A percentile compares a stretch with the other conserved stretches of the same genome.
These are phyloP conservation scores for Calameuta idolon DNA, from an alignment of 2,888 invertebrate genomes.

Conservation along the genomic window DNA sequence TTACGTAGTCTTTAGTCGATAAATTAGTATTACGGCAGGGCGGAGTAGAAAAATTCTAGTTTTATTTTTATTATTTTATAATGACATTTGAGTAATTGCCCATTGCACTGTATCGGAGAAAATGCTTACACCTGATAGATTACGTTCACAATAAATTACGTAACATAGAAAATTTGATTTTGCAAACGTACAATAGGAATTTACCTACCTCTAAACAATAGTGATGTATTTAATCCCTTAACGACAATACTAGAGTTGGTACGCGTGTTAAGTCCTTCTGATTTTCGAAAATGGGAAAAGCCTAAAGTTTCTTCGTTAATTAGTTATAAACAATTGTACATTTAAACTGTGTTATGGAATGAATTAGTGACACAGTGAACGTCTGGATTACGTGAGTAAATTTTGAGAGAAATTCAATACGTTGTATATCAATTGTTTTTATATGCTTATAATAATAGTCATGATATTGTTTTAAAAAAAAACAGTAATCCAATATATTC, in stretches of 20 bases:
- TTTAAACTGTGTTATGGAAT: neutral
- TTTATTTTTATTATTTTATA: neutral
- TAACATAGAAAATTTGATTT: neutral
- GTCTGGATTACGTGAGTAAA: neutral
- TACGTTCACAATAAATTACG: neutral
- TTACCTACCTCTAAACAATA: neutral
- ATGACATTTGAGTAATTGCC: neutral
- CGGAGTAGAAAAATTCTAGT: neutral
- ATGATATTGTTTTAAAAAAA: neutral
- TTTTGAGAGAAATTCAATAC: neutral
- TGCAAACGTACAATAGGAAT: neutral
- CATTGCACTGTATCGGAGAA: neutral
- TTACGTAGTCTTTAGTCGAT: neutral
- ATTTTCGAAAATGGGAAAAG: neutral
- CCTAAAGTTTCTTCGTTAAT: neutral
- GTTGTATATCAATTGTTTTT: neutral
- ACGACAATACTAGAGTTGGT: slow-evolving; percentile 4
- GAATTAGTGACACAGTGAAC: neutral
- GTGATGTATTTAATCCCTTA: neutral
- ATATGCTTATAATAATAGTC: neutral
- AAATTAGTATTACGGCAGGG: neutral
- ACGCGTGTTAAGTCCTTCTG: neutral
- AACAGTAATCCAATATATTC: neutral
- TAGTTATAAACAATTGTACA: neutral
- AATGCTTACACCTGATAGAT: neutral